phyloP scores from a whole-genome alignment of 2,113 vertebrate species.

The Orycteropus afer region DNA sequence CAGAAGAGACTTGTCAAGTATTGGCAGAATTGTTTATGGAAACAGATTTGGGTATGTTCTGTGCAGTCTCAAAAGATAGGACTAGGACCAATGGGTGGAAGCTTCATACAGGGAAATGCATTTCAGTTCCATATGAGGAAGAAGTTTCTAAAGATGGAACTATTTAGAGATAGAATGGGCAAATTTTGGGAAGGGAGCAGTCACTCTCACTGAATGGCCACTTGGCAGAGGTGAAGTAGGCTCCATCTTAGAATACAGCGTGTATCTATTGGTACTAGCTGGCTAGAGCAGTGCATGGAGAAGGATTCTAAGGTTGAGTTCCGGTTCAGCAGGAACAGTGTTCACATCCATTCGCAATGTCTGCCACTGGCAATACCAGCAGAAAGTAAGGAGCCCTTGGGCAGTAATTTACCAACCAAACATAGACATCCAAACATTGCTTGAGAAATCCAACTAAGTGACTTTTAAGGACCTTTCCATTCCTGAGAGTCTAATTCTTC shows the following conservation, averaged over 20 bases:
- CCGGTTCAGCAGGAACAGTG: background rate
- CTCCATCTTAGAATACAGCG: background rate
- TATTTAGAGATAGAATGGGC: background rate
- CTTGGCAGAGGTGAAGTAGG: background rate
- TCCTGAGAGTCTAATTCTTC: background rate
- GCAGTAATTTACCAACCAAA: background rate
- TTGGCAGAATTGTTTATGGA: background rate
- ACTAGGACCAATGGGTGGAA: background rate
- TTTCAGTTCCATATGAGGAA: constrained; percentile 19
- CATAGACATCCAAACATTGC: background rate
- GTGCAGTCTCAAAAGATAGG: background rate
- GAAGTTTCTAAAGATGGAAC: background rate
- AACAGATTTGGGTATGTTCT: background rate
- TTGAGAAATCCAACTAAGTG: background rate
- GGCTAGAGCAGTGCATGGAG: background rate
- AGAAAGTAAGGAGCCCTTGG: background rate
- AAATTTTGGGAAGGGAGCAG: background rate
- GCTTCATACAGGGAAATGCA: background rate
- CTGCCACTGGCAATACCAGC: background rate
- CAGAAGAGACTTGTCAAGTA: background rate
- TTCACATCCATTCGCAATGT: background rate
- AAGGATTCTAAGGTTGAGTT: background rate
- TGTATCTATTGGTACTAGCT: background rate
- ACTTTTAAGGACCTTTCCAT: background rate
- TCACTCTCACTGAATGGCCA: background rate